These are phyloP conservation scores for Linepithema humile DNA, from an alignment of 1,140 invertebrate genomes.

Conservation along the genomic window DNA sequence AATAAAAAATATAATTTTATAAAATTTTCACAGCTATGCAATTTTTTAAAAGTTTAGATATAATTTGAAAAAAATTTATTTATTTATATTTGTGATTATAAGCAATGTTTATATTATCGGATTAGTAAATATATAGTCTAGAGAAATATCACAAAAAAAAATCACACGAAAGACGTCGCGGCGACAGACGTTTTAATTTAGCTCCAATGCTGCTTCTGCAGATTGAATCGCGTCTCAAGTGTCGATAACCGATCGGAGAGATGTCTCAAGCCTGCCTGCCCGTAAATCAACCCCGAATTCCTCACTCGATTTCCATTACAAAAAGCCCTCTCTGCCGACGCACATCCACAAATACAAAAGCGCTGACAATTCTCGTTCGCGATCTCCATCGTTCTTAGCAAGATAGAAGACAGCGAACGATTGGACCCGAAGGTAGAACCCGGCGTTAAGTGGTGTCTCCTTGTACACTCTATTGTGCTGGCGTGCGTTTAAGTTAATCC, in stretches of 20 bases:
- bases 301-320: slow-evolving; percentile 75
- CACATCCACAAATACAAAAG: slow-evolving; percentile 31
- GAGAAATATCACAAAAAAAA: background rate
- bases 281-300: slow-evolving; percentile 46
- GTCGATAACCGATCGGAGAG: slow-evolving; percentile 11
- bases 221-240: background rate
- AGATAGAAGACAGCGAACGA: slow-evolving; percentile 45
- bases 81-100: background rate
- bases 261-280: too few relatives aligned
- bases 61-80: too few relatives aligned
- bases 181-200: slow-evolving; percentile 37
- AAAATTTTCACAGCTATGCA: too few relatives aligned
- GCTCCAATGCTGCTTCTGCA: background rate
- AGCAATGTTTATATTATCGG: background rate
- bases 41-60: too few relatives aligned
- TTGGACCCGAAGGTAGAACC: background rate
- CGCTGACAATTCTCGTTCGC: slow-evolving; percentile 56
- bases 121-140: too few relatives aligned
- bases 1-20: too few relatives aligned
- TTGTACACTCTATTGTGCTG: slow-evolving; percentile 59
- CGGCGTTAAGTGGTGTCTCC: slow-evolving; percentile 64
- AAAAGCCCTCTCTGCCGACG: slow-evolving; percentile 40
- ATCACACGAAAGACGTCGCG: background rate
- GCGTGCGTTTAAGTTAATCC: slow-evolving; percentile 73
- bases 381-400: slow-evolving; percentile 10